These are phyloP conservation scores for Mirza zaza DNA, from an alignment of 2,113 vertebrate species.

Conservation along the genomic window DNA sequence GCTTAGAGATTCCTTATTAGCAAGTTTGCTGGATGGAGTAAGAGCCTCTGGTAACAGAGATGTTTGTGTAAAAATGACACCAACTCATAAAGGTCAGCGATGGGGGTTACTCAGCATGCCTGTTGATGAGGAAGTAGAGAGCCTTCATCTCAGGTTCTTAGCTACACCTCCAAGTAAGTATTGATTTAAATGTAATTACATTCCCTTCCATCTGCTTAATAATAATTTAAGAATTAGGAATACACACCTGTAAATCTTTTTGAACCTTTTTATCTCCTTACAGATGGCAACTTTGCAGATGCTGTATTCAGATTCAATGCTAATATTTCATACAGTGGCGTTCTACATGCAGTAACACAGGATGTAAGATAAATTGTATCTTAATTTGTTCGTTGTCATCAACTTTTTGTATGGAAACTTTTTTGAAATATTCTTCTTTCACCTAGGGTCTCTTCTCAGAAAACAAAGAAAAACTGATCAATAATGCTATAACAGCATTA, in stretches of 20 bases:
- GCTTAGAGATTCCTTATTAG: conserved; percentile 94
- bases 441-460: conserved; percentile 97
- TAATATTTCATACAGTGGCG: conserved; percentile 98
- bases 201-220: background rate
- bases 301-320: conserved; percentile 99
- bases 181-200: background rate
- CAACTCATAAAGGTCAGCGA: conserved; percentile 94
- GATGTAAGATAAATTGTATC: conserved; percentile 90
- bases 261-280: conserved; percentile 68
- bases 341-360: conserved; percentile 98
- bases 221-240: background rate
- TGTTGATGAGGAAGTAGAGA: conserved; percentile 99
- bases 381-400: background rate
- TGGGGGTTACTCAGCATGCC: conserved; percentile 98
- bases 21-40: conserved; percentile 97
- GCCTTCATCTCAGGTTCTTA: conserved; percentile 96
- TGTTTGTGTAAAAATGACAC: conserved; percentile 97
- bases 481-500: conserved; percentile 96
- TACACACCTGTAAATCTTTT: background rate
- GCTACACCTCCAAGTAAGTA: conserved; percentile 95
- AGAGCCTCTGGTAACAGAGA: conserved; percentile 98
- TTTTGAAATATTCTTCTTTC: conserved; percentile 58
- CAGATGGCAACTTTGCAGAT: conserved; percentile 97
- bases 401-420: conserved; percentile 9
- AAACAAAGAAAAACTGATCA: conserved; percentile 99